Base-by-base conservation (phyloP, 2,888 invertebrate species). In the Prosopocoilus inquinatus region DNA sequence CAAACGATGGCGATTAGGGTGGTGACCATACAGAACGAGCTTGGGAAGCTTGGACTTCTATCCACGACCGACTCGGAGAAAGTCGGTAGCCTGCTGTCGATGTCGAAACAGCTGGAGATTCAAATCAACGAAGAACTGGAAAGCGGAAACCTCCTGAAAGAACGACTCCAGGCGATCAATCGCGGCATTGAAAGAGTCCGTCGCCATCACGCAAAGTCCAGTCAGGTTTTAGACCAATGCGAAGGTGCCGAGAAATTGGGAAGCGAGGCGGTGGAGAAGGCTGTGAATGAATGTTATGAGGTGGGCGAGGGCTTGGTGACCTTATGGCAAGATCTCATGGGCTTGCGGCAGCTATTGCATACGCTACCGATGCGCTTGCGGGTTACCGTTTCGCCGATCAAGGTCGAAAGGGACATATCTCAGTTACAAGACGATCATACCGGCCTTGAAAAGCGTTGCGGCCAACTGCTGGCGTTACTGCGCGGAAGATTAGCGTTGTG, bases 271-370 rank as follows among this genome's bases (percentile, higher is more conserved):
- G 89, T 93, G 1, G 89, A 90, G 59, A 85, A 87, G 55, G 89
- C 91, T 0, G 83, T 91, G 0, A 79, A 83, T 54, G 89, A 87
- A 58, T 91, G 91, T 66, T 85, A 88, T 67, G 81, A 80, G 36
- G 81, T 90, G 12, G 82, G 85, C 9, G 87, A 88, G 61, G 89
- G 90, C 58, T 75, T 92, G 9, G 81, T 82, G 0, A 74, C 81
- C 0, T 84, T 90, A 55, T 92, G 91, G 91, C 85, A 89, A 64
- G 90, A 91, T 61, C 83, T 91, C 32, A 85, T 91, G 81, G 81
- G 83, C 0, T 75, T 90, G 16, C 79, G 91, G 20, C 91, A 91
- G 71, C 80, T 89, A 51, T 76, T 91, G 28, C 91, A 92, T 65
- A 89, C 90, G 0, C 75, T 92, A 49, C 91, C 91, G 0, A 88